These are phyloP conservation scores for Zaprionus tsacasi DNA, from an alignment of 1,140 invertebrate species.

Conservation along the genomic window DNA sequence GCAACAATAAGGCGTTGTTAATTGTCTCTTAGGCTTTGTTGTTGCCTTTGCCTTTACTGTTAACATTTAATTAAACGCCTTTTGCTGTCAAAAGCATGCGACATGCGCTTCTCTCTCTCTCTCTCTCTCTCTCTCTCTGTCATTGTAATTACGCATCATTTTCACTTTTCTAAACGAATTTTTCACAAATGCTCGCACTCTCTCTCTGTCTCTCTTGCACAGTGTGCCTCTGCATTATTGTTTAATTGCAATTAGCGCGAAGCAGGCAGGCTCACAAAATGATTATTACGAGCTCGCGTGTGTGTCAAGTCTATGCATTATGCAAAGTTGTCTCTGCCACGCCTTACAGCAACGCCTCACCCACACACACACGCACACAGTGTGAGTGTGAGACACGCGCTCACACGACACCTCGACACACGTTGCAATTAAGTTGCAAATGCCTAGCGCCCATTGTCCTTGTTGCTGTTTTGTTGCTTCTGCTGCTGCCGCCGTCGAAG, in stretches of 20 bases:
- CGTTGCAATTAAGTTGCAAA: constrained; percentile 77
- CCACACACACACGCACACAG: background rate
- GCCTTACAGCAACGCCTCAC: constrained; percentile 25
- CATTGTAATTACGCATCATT: constrained; percentile 69
- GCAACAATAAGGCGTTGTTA: constrained; percentile 54
- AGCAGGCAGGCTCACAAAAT: constrained; percentile 47
- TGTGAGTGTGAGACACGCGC: background rate
- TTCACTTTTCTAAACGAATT: constrained; percentile 71
- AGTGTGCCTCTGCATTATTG: constrained; percentile 31
- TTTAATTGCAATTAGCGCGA: constrained; percentile 72
- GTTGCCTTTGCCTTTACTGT: constrained; percentile 48
- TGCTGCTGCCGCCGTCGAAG: constrained; percentile 42
- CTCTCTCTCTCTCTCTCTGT: background rate
- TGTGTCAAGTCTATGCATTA: constrained; percentile 68
- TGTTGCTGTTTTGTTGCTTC: constrained; percentile 56
- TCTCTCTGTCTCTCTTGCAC: background rate
- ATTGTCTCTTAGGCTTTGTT: constrained; percentile 57
- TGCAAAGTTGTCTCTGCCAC: constrained; percentile 59
- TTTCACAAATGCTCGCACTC: constrained; percentile 37
- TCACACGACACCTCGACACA: constrained; percentile 33
- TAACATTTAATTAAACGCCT: constrained; percentile 82
- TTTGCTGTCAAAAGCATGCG: constrained; percentile 63
- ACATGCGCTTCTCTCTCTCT: constrained; percentile 45
- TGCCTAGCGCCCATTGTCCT: constrained; percentile 60
- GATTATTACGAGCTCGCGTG: constrained; percentile 55